Evolutionary conservation across 2,113 vertebrate species (phyloP).

Genomic region (Hemiscyllium ocellatum): DNA sequence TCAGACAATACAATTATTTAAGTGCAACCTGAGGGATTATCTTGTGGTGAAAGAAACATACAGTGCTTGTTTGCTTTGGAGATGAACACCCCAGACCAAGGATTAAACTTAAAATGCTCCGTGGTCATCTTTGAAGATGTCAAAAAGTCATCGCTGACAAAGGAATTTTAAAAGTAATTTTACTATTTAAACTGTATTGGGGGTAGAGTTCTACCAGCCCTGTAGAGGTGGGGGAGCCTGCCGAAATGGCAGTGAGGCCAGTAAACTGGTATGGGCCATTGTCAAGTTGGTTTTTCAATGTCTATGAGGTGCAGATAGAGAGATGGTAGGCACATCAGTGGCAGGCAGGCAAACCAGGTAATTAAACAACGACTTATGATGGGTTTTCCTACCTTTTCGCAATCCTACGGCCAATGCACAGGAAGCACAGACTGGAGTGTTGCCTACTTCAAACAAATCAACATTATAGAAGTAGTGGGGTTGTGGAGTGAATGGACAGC

Average conservation of each 20-base stretch:
- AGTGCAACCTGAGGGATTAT: not conserved
- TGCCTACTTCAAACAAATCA: too few relatives aligned
- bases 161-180: not conserved
- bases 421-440: too few relatives aligned
- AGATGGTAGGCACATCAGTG: not conserved
- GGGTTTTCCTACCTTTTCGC: too few relatives aligned
- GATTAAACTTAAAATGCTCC: conserved; percentile 4
- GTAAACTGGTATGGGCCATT: too few relatives aligned
- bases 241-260: not conserved
- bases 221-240: not conserved
- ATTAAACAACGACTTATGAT: too few relatives aligned
- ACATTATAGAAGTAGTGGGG: too few relatives aligned
- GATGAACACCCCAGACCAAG: not conserved
- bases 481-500: too few relatives aligned
- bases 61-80: conserved; percentile 9
- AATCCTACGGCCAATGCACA: too few relatives aligned
- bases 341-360: too few relatives aligned
- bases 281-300: not conserved
- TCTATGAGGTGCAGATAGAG: not conserved
- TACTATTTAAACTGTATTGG: not conserved
- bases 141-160: conserved; percentile 12
- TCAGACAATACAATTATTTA: conserved; percentile 29
- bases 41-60: not conserved
- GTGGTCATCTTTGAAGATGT: not conserved
- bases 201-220: not conserved